Evolutionary conservation across 2,113 vertebrate species (phyloP).

Genomic region (Drymodes brunneopygia): DNA sequence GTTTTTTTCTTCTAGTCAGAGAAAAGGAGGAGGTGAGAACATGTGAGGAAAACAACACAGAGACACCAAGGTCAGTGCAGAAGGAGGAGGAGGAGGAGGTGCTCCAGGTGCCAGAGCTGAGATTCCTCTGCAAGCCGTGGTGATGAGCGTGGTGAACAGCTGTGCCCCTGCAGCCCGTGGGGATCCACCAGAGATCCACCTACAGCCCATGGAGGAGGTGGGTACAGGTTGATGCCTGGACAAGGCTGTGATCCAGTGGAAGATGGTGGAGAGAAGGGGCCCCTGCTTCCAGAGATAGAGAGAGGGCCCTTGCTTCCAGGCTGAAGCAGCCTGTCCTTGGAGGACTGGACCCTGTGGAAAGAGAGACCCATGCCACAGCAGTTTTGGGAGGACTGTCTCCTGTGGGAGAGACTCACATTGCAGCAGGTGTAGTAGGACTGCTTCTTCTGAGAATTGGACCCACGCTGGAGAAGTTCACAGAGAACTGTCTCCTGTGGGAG

Average conservation of each 20-base stretch:
- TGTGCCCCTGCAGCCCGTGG: background rate
- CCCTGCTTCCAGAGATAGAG: too few relatives aligned
- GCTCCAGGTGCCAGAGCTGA: fast-evolving
- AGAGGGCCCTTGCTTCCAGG: too few relatives aligned
- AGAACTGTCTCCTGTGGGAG: background rate
- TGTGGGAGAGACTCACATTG: fast-evolving
- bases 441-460: background rate
- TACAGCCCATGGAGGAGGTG: too few relatives aligned
- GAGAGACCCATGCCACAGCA: fast-evolving
- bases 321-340: background rate
- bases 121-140: too few relatives aligned
- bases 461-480: fast-evolving
- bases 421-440: too few relatives aligned
- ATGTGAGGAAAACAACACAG: background rate
- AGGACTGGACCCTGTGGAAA: too few relatives aligned
- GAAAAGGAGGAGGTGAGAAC: background rate
- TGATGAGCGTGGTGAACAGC: background rate
- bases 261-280: background rate
- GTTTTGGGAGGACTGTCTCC: background rate
- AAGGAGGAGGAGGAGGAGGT: background rate
- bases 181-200: background rate
- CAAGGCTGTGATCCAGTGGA: background rate
- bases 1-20: background rate
- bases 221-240: background rate
- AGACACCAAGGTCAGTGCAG: background rate